phyloP scores from a whole-genome alignment of 2,888 invertebrate species.

The Pristionchus fissidentatus region DNA sequence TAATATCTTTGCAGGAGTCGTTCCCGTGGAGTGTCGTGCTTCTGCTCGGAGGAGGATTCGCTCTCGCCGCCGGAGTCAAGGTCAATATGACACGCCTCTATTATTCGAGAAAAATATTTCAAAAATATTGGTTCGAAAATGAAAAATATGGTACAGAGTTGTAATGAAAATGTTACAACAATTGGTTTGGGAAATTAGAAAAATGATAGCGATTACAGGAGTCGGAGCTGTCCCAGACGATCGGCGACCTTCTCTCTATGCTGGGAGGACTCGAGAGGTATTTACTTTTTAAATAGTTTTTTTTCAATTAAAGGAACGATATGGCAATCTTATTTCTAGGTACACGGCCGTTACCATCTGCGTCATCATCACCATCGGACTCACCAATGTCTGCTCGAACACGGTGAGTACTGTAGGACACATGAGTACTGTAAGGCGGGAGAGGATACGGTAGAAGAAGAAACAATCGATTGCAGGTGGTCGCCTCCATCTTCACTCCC shows the following conservation, averaged over 20 bases:
- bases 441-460: not conserved
- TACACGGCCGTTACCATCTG: constrained; percentile 84
- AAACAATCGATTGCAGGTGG: constrained; percentile 77
- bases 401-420: constrained; percentile 79
- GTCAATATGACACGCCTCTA: constrained; percentile 31
- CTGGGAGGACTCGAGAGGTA: constrained; percentile 82
- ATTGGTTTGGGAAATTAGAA: not conserved
- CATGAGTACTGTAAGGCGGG: not conserved
- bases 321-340: no score
- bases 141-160: not conserved
- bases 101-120: not conserved
- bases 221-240: constrained; percentile 85
- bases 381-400: constrained; percentile 92
- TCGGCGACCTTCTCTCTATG: constrained; percentile 84
- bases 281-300: no score
- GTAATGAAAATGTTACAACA: not conserved
- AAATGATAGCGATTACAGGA: constrained; percentile 65
- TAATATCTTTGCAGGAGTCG: constrained; percentile 55
- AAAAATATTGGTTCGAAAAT: not conserved
- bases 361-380: constrained; percentile 85
- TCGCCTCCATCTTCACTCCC: constrained; percentile 89
- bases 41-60: constrained; percentile 73
- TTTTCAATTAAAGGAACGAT: no score
- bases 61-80: constrained; percentile 70
- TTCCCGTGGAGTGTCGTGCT: constrained; percentile 73